Base-by-base conservation (phyloP, 2,888 invertebrate species). In the Hirtodrosophila confusa region DNA sequence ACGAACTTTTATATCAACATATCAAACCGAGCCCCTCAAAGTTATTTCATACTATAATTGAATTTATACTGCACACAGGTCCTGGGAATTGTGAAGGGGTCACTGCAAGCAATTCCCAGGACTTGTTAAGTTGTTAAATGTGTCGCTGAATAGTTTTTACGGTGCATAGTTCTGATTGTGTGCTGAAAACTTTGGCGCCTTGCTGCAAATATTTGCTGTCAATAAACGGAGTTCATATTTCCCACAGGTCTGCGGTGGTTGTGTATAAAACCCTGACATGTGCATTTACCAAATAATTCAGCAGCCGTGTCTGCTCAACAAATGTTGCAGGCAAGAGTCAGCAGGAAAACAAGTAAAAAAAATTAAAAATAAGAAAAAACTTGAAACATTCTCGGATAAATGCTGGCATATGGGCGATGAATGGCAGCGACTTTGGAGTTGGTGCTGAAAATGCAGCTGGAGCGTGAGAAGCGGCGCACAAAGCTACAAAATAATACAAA, bases 381-480 rank as follows among this genome's bases (percentile, higher is more conserved):
- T 27, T 27, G 27, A 53, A 44, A 49, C 33, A 65, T 33, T 31
- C 47, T 39, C 39, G 36, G 37, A 23, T 45, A 48, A 45, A 31
- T 41, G 63, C 47, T 47, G 35, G 45, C 62, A 75, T 70, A 66
- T 72, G 71, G 51, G 56, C 57, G 29, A 61, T 53, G 64, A 58
- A 41, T 40, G 49, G 35, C 49, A 47, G 51, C 40, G 23, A 23
- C 23, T 17, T 10, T 60, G 31, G 5, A 45, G 45, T 45, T 58
- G 43, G 9, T 12, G 45, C 57, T 50, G 39, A 44, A 53, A 56
- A 43, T 77, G 50, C 63, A 69, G 65, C 55, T 77, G 49, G 63
- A 77, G 66, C 78, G 79, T 79, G 78, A 76, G 78, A 79, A 78
- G 55, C 71, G 48, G 69, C 54, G 58, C 75, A 69, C 45, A 61